Evolutionary conservation across 2,797 vertebrate species (phyloP), one percentile per base, ranked within the genome.

Genomic region (Carduelis carduelis): DNA sequence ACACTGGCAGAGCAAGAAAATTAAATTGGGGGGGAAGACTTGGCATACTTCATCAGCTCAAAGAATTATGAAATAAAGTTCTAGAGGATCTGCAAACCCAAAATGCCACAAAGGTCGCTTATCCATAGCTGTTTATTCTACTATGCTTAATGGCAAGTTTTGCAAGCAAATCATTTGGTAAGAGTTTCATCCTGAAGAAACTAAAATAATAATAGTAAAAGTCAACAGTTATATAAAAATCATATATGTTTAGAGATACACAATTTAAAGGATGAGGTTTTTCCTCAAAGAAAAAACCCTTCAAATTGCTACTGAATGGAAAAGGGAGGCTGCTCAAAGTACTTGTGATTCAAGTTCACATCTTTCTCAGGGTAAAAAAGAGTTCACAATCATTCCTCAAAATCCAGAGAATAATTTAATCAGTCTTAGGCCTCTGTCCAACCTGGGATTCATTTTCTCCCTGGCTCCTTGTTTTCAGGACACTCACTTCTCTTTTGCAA

Each of bases 21-120:
- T 94, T 83, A 70, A 93, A 83, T 20, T 64, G 37, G 28, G 23
- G 26, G 34, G 3, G 20, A 72, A 65, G 52, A 61, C 30, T 90
- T 90, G 71, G 66, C 53, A 72, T 37, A 83, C 94, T 80, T 81
- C 60, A 80, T n/a, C 55, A 74, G n/a, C 85, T 92, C 71, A 87
- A 70, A 72, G 63, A 71, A 85, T 90, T 95, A 92, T 87, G 91
- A 96, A 95, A 93, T 59, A 44, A 53, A 69, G 19, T 91, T 81
- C 66, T 92, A 82, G 52, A 75, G 83, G 52, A 91, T 76, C 55
- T 75, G 74, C 43, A 93, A 89, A 88, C 44, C 12, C 66, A 91
- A 91, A 95, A 80, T 61, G 84, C 83, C 64, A 79, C 61, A 83
- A 77, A 83, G 28, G 70, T 95, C 26, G 4, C 74, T 69, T 78